A percentile compares a stretch with the other conserved stretches of the same genome.
These are phyloP conservation scores for Helicoverpa assulta DNA, from an alignment of 2,888 invertebrate genomes.

Conservation along the genomic window DNA sequence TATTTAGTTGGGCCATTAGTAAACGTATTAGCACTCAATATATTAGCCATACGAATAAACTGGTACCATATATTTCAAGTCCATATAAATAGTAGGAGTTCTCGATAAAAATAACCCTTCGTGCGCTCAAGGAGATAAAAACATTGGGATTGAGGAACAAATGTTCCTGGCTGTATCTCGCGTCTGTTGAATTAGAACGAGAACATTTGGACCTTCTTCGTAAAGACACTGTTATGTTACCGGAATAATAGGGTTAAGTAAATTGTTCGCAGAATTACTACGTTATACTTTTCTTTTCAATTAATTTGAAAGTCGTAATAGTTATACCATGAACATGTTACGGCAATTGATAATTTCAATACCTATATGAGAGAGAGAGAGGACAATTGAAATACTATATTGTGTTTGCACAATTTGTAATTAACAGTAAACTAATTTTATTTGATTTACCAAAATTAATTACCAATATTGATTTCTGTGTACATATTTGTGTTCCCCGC, in stretches of 20 bases:
- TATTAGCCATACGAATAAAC: constrained; percentile 44
- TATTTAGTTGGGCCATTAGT: constrained; percentile 52
- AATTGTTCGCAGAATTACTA: constrained; percentile 5
- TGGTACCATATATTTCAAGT: constrained; percentile 18
- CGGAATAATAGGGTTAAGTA: constrained; percentile 26
- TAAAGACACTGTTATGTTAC: constrained; percentile 49
- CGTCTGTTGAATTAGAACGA: constrained; percentile 62
- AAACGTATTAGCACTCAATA: constrained; percentile 54
- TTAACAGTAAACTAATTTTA: constrained; percentile 45
- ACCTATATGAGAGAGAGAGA: not conserved
- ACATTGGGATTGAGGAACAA: constrained; percentile 45
- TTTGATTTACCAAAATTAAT: constrained; percentile 40
- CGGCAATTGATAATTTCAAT: too few relatives aligned
- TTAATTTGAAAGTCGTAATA: too few relatives aligned
- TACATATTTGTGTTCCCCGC: not conserved
- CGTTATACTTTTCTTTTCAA: not conserved
- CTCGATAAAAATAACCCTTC: constrained; percentile 46
- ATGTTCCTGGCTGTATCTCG: constrained; percentile 54
- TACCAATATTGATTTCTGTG: constrained; percentile 23
- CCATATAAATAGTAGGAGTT: constrained; percentile 31
- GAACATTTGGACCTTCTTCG: constrained; percentile 44
- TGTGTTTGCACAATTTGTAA: constrained; percentile 20
- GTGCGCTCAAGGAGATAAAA: constrained; percentile 31
- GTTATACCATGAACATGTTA: too few relatives aligned
- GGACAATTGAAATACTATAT: not conserved